Conservation (phyloP, 2,113 vertebrate genomes). For the Bombycilla garrulus region DNA sequence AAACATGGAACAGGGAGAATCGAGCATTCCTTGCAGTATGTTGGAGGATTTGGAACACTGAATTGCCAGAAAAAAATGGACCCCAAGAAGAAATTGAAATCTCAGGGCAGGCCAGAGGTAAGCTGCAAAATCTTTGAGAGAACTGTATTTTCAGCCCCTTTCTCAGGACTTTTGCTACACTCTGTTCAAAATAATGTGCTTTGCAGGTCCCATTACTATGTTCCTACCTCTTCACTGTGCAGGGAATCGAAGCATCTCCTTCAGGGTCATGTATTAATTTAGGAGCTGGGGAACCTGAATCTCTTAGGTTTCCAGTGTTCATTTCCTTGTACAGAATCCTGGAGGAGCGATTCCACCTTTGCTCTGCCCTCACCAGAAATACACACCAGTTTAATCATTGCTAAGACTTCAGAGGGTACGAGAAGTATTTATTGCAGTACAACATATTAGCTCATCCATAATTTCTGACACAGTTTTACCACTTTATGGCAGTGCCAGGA, state of each 20-base stretch:
- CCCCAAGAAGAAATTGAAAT: neutral
- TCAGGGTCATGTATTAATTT: neutral
- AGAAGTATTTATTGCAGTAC: neutral
- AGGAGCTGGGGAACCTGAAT: neutral
- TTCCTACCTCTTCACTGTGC: neutral
- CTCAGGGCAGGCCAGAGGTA: neutral
- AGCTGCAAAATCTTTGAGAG: neutral
- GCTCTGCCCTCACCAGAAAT: neutral
- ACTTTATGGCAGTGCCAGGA: neutral
- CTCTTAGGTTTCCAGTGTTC: neutral
- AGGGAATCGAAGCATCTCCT: neutral
- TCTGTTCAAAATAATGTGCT: neutral
- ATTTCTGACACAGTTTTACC: neutral
- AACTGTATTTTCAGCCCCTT: neutral
- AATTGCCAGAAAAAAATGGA: neutral
- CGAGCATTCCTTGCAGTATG: neutral
- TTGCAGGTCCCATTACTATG: neutral
- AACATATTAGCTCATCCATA: neutral
- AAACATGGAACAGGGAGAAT: accelerated
- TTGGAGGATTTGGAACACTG: neutral
- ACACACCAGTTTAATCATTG: neutral
- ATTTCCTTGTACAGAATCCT: neutral
- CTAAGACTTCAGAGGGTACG: neutral
- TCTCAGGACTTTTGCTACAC: neutral
- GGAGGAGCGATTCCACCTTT: neutral